phyloP scores from a whole-genome alignment of 1,140 invertebrate genomes.

The Bombus waltoni region DNA sequence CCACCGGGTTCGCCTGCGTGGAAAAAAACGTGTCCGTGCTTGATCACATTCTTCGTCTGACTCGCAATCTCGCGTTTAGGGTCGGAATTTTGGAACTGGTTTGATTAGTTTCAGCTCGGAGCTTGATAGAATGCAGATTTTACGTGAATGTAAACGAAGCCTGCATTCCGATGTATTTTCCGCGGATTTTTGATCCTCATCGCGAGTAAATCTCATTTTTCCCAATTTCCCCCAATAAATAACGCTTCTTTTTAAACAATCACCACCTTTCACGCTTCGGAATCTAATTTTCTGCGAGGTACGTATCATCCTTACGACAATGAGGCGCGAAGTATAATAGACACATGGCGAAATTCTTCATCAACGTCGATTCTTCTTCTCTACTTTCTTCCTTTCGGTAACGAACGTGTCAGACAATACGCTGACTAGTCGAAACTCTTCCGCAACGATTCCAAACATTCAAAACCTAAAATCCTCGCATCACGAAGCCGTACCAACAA shows the following conservation, averaged over 20 bases:
- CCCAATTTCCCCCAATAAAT: not conserved
- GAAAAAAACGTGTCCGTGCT: not conserved
- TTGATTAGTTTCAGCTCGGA: not conserved
- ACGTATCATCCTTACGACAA: not conserved
- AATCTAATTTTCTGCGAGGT: not conserved
- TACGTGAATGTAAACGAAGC: not conserved
- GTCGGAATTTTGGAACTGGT: conserved; percentile 3
- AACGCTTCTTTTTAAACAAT: not conserved
- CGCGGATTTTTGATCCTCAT: not conserved
- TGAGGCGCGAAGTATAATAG: not conserved
- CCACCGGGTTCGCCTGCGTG: not conserved
- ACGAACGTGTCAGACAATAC: not conserved
- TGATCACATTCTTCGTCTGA: not conserved
- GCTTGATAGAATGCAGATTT: not conserved
- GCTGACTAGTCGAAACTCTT: not conserved
- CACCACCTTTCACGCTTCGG: not conserved
- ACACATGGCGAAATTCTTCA: not conserved
- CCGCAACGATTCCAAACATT: not conserved
- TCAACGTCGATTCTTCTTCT: not conserved
- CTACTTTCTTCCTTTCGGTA: not conserved
- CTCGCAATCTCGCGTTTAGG: not conserved
- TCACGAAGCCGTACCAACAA: not conserved
- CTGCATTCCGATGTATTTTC: not conserved
- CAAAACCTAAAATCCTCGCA: not conserved
- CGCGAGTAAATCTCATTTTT: not conserved